Conservation (phyloP, 2,888 invertebrate genomes). For the Osedax frankpressi region DNA sequence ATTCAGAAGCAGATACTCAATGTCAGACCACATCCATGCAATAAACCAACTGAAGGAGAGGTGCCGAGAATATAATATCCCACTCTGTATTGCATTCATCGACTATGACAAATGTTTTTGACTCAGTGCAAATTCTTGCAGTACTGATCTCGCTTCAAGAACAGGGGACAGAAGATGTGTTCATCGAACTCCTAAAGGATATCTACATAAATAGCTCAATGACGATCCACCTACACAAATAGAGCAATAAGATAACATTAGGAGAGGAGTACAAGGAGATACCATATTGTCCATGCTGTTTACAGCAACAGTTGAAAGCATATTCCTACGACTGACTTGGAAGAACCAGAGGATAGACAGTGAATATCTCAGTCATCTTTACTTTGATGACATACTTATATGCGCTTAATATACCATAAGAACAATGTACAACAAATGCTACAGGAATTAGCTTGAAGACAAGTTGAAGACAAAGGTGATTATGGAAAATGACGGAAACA, state of each 20-base stretch:
- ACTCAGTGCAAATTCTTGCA: not conserved
- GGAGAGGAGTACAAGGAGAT: not conserved
- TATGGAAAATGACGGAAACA: not conserved
- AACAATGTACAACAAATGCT: too few species aligned
- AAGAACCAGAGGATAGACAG: not conserved
- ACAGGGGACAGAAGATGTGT: not conserved
- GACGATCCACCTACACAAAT: not conserved
- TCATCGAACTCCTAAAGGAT: not conserved
- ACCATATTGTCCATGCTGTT: not conserved
- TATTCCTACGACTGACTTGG: not conserved
- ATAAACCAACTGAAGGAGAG: not conserved
- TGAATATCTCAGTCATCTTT: not conserved
- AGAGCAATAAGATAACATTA: not conserved
- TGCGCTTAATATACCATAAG: too few species aligned
- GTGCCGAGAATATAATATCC: not conserved
- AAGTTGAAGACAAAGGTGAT: not conserved
- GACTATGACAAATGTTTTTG: not conserved
- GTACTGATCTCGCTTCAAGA: not conserved
- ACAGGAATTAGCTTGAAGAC: not conserved
- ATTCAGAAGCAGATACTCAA: not conserved
- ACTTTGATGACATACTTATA: not conserved
- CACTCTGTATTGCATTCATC: not conserved
- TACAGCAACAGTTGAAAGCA: not conserved
- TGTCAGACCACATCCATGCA: not conserved
- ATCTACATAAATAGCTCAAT: not conserved